Evolutionary conservation across 2,888 invertebrate genomes (phyloP), one percentile per base, ranked within the genome.

Genomic region (Drosophila kokeensis): DNA sequence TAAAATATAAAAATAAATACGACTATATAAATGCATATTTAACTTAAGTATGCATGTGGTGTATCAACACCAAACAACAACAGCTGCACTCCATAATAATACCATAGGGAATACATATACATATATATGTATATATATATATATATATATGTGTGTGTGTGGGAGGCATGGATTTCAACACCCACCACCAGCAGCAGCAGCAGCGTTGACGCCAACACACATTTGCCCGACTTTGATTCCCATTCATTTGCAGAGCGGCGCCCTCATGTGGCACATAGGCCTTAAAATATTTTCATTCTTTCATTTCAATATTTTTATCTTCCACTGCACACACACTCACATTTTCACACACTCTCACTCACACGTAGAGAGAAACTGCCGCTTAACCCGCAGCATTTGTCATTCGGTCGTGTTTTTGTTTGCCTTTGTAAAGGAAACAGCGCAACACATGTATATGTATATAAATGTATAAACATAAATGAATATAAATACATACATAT

Each of bases 321-420:
- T 59, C 63, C 73, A 58, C 58, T 54, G 59, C 66, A 59, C 52
- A 55, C 59, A 74, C 64, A 64, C 70, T 50, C 54, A 53, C 59
- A 71, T 32, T 11, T 32, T 32, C 71, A 59, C 52, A 53, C 59
- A 74, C 64, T 63, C 70, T 54, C 54, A 49, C 59, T 69, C 45
- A 49, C 55, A 64, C 50, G 58, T 34, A 67, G 60, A 70, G 67
- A 65, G 30, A 60, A 57, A 82, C 63, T 61, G 61, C 55, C 66
- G 81, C 74, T 74, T 59, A 78, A 76, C 86, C 81, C 83, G 82
- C 79, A 73, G 80, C 74, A 75, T 81, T 82, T 73, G 76, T 70
- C 81, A 77, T 73, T 71, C 53, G 62, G 62, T 69, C 69, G 67
- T 72, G 73, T 83, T 80, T 63, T 72, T 75, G 76, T 79, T 84